These are phyloP conservation scores for Poecile montanus DNA, from an alignment of 2,797 vertebrate genomes.

Conservation along the genomic window DNA sequence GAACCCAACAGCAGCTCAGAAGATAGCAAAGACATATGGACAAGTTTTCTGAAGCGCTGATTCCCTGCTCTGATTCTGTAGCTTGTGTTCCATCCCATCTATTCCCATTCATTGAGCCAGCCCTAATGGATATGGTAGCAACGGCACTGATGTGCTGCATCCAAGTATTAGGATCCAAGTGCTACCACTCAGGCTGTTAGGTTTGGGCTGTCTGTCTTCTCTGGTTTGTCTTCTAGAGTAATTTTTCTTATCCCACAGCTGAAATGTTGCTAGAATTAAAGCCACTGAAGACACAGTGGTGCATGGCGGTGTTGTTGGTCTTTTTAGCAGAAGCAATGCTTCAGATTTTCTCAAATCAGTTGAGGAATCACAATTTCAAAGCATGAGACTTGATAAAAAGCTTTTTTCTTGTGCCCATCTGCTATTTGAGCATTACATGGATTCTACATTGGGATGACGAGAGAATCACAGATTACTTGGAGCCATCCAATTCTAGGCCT, in stretches of 20 bases:
- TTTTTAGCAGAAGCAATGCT: background rate
- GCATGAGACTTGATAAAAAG: background rate
- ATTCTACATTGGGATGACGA: background rate
- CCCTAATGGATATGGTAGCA: background rate
- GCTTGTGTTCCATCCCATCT: background rate
- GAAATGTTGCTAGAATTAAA: background rate
- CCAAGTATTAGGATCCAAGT: background rate
- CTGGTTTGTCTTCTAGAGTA: background rate
- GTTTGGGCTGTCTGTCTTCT: background rate
- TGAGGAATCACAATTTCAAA: background rate
- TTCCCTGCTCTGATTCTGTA: background rate
- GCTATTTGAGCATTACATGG: background rate
- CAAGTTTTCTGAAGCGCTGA: background rate
- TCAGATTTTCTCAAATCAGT: background rate
- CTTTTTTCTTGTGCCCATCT: background rate
- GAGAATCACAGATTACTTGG: background rate
- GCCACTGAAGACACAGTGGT: background rate
- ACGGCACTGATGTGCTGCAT: background rate
- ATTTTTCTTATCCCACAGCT: background rate
- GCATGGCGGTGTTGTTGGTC: fast-evolving
- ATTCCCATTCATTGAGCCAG: background rate
- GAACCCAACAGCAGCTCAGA: background rate
- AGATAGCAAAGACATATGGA: background rate
- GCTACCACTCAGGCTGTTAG: background rate
- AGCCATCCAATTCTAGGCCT: background rate